Base-by-base conservation (phyloP, 2,888 invertebrate genomes). In the Strigamia maritima region DNA sequence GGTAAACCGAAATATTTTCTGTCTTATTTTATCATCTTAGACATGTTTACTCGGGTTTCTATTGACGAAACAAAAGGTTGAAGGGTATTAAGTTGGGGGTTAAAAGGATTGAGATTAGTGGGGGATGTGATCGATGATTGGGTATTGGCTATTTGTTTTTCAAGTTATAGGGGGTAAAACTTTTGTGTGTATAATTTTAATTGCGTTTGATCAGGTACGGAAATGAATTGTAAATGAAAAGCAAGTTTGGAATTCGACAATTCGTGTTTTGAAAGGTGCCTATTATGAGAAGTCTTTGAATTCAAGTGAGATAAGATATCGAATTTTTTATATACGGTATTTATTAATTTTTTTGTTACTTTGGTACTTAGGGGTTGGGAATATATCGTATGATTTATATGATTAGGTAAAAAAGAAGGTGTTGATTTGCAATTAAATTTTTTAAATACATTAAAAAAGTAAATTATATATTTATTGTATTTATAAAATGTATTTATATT, bases 1-100 rank as follows among this genome's bases (percentile, higher is more conserved):
- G 94, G 94, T 94, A 87, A 90, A 89, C 86, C 82, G 77, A 22
- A 14, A 19, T 28, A 70, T 70, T 28, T 70, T 10, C 28, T 16
- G n/a, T 70, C 26, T 1, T 28, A 8, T 54, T 54, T 54, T 54
- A 0, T 0, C 19, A 6, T 1, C 54, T 6, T 19, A n/a, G n/a
- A 8, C 8, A 19, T 8, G 54, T 54, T 54, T 54, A 4, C 19
- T 3, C n/a, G 54, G 54, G 22, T 54, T 54, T 8, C 19, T 54
- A 54, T 54, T 19, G 54, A n/a, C 19, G 6, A 54, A 19, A 54
- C 54, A 54, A 54, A 44, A 54, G 54, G 19, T 54, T 19, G 54
- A 19, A 54, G 54, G 54, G 54, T 54, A 54, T 54, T 54, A 19
- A 54, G 19, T 8, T n/a, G 54, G 54, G 54, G 54, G 54, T 54